Conservation (phyloP, 37 sponge, comb jelly and placozoan species). For the Petrosia ficiformis region DNA sequence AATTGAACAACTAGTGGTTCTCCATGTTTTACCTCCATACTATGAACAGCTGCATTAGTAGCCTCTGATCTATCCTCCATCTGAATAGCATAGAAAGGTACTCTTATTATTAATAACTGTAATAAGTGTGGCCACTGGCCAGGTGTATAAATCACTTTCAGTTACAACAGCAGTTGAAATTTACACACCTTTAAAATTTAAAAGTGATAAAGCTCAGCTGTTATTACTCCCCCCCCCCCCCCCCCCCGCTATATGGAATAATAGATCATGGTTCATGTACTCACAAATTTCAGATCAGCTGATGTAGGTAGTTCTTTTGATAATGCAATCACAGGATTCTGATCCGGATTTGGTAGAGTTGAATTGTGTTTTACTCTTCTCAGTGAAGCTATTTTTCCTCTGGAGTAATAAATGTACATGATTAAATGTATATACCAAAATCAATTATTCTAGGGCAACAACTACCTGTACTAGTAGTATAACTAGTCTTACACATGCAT, state of each 20-base stretch:
- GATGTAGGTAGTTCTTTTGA: slow-evolving; percentile 62
- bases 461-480: no score
- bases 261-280: no score
- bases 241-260: no score
- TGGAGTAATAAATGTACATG: neutral
- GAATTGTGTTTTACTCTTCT: slow-evolving; percentile 35
- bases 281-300: slow-evolving; percentile 67
- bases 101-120: neutral
- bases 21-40: slow-evolving; percentile 73
- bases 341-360: slow-evolving; percentile 44
- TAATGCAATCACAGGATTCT: slow-evolving; percentile 43
- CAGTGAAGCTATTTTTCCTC: slow-evolving; percentile 56
- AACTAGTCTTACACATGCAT: no score
- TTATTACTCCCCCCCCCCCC: no score
- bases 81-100: slow-evolving; percentile 10
- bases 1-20: slow-evolving; percentile 75
- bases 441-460: no score
- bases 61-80: slow-evolving; percentile 56
- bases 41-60: slow-evolving; percentile 43
- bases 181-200: no score
- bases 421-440: no score
- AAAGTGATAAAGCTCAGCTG: no score
- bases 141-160: no score
- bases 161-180: no score
- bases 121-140: neutral